A percentile compares a stretch with the other conserved stretches of the same genome.
These are phyloP conservation scores for Odontomyia ornata DNA, from an alignment of 2,888 invertebrate genomes.

Conservation along the genomic window DNA sequence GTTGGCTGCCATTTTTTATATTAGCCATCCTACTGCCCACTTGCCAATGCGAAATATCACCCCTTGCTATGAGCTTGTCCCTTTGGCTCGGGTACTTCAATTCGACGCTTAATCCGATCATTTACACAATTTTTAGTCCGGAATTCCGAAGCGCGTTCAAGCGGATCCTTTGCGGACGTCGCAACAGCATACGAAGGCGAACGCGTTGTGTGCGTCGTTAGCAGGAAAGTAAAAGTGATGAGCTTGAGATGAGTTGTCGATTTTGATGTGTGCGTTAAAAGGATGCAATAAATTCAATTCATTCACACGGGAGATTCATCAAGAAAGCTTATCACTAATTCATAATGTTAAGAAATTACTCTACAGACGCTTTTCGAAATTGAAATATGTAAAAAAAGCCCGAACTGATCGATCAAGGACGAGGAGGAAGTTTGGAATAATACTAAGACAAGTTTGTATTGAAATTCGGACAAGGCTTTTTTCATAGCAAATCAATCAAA, in stretches of 20 bases:
- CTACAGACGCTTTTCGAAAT: constrained; percentile 29
- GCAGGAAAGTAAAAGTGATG: constrained; percentile 44
- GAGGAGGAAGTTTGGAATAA: background rate
- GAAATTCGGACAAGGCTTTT: background rate
- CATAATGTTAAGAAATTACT: background rate
- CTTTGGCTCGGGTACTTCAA: constrained; percentile 94
- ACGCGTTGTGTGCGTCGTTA: constrained; percentile 46
- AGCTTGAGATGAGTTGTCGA: constrained; percentile 43
- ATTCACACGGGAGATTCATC: constrained; percentile 5
- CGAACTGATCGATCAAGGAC: background rate
- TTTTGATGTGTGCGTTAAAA: background rate
- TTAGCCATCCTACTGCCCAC: constrained; percentile 89
- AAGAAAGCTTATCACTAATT: constrained; percentile 30
- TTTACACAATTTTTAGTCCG: constrained; percentile 90
- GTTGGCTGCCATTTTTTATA: constrained; percentile 96
- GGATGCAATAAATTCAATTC: background rate
- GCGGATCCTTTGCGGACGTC: constrained; percentile 71
- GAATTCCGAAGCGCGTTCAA: constrained; percentile 94
- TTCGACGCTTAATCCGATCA: constrained; percentile 86
- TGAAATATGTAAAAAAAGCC: background rate
- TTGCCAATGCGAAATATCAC: constrained; percentile 79
- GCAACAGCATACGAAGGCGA: constrained; percentile 46
- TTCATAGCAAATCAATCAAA: background rate
- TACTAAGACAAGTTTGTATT: background rate
- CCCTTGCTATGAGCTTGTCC: constrained; percentile 80